Percentiles rank a stretch among this genome's conserved stretches.
phyloP scores from a whole-genome alignment of 2,797 vertebrate species.

The Adelosebastes latens region DNA sequence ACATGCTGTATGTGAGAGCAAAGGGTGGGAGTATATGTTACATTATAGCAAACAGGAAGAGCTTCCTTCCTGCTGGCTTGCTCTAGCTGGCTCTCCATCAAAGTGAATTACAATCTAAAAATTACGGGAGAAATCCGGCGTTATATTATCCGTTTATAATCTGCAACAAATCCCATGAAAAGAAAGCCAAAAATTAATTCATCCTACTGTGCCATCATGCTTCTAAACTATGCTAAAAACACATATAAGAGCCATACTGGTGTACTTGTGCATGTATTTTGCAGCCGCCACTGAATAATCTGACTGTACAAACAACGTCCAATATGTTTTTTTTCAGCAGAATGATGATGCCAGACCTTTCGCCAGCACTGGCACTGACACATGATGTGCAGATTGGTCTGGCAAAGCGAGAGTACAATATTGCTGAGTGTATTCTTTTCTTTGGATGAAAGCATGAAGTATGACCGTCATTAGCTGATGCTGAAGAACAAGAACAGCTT shows the following conservation, averaged over 20 bases:
- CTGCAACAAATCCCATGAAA: neutral
- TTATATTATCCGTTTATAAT: neutral
- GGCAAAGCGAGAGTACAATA: conserved; percentile 13
- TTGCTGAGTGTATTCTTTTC: conserved; percentile 28
- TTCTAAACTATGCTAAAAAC: neutral
- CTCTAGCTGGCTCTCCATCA: neutral
- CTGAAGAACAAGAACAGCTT: conserved; percentile 56
- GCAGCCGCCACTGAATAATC: neutral
- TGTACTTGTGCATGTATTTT: neutral
- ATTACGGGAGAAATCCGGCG: neutral
- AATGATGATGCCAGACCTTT: conserved; percentile 25
- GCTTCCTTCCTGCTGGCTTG: neutral
- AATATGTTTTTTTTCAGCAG: neutral
- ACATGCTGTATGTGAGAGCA: conserved; percentile 27
- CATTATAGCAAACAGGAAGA: neutral
- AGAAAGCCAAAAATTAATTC: neutral
- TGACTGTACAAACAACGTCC: neutral
- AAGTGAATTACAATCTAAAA: neutral
- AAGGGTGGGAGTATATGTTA: neutral
- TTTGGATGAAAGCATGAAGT: conserved; percentile 49
- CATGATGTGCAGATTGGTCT: conserved; percentile 7
- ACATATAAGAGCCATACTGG: neutral
- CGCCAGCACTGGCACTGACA: conserved; percentile 23
- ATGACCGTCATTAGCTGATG: conserved; percentile 49
- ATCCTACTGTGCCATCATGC: neutral